phyloP scores from a whole-genome alignment of 2,113 vertebrate species.

The Lonchura striata region DNA sequence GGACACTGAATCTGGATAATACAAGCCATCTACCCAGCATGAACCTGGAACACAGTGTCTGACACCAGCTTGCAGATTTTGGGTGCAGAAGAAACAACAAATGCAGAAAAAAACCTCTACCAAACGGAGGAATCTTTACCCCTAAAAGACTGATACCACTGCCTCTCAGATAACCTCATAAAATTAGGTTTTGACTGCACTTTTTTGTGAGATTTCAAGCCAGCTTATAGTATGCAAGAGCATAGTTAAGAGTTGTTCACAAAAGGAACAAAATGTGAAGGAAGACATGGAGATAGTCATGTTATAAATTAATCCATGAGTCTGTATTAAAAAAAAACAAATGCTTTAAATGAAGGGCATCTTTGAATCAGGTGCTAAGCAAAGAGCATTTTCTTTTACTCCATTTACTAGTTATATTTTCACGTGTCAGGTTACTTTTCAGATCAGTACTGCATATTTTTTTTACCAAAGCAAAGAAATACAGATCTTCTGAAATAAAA shows the following conservation, averaged over 20 bases:
- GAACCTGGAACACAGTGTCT: not conserved
- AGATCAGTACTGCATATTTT: not conserved
- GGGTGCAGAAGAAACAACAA: not conserved
- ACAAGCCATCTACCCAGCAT: too few species aligned
- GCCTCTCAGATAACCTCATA: not conserved
- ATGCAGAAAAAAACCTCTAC: not conserved
- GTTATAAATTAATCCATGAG: not conserved
- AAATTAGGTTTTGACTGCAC: not conserved
- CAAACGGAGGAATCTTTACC: not conserved
- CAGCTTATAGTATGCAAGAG: not conserved
- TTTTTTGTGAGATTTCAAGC: not conserved
- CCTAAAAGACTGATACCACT: not conserved
- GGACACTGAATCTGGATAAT: not conserved
- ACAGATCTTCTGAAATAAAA: not conserved
- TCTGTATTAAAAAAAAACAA: not conserved
- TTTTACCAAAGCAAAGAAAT: not conserved
- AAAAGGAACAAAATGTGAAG: not conserved
- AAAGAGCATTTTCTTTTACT: not conserved
- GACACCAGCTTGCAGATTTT: not conserved
- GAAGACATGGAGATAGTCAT: not conserved
- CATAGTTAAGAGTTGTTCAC: not conserved
- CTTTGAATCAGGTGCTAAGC: not conserved
- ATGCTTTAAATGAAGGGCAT: not conserved
- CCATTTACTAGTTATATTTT: not conserved
- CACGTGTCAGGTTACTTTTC: not conserved